Evolutionary conservation across 2,113 vertebrate species (phyloP), one percentile per base, ranked within the genome.

Genomic region (Entelurus aequoreus): DNA sequence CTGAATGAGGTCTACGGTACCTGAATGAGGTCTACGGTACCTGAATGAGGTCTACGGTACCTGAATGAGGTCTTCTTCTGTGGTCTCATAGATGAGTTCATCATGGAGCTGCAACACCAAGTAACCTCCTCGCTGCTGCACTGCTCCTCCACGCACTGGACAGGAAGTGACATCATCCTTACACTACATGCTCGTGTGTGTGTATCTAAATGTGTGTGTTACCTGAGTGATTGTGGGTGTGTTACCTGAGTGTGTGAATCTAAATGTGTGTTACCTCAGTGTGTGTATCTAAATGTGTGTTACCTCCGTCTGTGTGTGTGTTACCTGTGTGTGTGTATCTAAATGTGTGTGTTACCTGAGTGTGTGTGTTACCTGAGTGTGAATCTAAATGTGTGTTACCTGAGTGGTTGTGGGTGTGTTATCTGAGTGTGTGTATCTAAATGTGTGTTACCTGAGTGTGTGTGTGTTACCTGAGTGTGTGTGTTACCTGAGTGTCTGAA

Each of bases 81-180:
- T 88, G 61, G 94, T 93, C 87, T 99, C 96, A 55, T 97, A 99
- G 60, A 98, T 90, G 46, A 99, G 95, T 77, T 99, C 95, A 65
- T 99, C 96, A 0, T 99, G 96, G 65, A 98, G 90, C 9, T 99
- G 97, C 51, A 98, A 93, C 54, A 99, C 75, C 11, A 99, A 95
- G 83, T 93, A 98, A 5, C 87, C 95, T 57, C 96, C 95, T 8
- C 84, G 76, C 54, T 74, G 87, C 4, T 74, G 87, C 4, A 61
- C 84, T 2, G 71, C 48, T 4, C 53, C 0, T 47, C 71, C 82
- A 61, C 72, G 46, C 6, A 28, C 86, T 82, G 56, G 16, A 54
- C n/a, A 65, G 37, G 7, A 14, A 69, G 4, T 14, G 10, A 19
- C 5, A 49, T 49, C 9, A 42, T 64, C n/a, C 56, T n/a, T 13